Base-by-base conservation (phyloP, 2,888 invertebrate genomes). In the Patella ulyssiponensis region DNA sequence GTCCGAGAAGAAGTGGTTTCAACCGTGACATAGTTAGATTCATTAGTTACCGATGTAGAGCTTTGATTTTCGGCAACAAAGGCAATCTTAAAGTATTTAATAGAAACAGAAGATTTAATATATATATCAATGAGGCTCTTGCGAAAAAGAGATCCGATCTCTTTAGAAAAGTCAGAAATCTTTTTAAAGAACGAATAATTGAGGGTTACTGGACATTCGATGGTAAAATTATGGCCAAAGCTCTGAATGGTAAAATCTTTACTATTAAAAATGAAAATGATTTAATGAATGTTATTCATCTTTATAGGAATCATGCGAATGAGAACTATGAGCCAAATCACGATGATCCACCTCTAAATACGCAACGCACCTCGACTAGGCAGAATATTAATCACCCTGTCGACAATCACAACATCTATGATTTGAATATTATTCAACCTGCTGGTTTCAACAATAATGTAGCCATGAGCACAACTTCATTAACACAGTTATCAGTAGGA, bases 161-260 rank as follows among this genome's bases (percentile, higher is more conserved):
- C 20, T 64, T 12, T 64, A n/a, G 64, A 5, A 64, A 64, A 20
- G 64, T 64, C 7, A n/a, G 64, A 20, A 20, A 64, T 20, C 12
- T 64, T 20, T 64, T 20, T 14, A 64, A 64, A 64, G 64, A 64
- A n/a, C n/a, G 9, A n/a, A n/a, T 64, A n/a, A 64, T 64, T 64
- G n/a, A 64, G n/a, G 23, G 64, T 20, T 64, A 20, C n/a, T 64
- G 64, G 64, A 64, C 64, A 11, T 64, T n/a, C 23, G 64, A 64
- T 14, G 64, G 64, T 9, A 64, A 20, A 14, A 64, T 64, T 64
- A 64, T 20, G 23, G 64, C 23, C 20, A 64, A 64, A 64, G n/a
- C 20, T 64, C 23, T 64, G n/a, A 64, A 64, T 27, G 27, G 27
- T 27, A 27, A 27, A 27, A 27, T 27, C 27, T 27, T 27, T 3